A percentile compares a stretch with the other conserved stretches of the same genome.
phyloP scores from a whole-genome alignment of 2,797 vertebrate species.

The Esox lucius region DNA sequence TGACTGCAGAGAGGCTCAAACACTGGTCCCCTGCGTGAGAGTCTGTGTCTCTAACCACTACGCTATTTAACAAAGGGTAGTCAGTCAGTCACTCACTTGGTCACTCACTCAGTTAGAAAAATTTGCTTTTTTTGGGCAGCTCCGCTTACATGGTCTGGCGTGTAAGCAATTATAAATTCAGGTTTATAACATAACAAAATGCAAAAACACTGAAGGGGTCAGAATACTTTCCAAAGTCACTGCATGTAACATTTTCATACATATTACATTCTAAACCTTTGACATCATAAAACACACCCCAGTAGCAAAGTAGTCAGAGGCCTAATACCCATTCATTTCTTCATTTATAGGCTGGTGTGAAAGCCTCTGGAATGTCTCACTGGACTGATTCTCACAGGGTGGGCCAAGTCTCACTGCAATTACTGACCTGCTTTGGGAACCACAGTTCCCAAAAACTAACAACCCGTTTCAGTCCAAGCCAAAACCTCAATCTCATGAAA shows the following conservation, averaged over 20 bases:
- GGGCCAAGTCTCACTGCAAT: constrained; percentile 25
- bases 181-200: too few species aligned
- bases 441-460: constrained; percentile 9
- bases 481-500: constrained; percentile 14
- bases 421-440: constrained; percentile 18
- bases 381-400: constrained; percentile 29
- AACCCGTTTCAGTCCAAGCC: not conserved
- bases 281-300: not conserved
- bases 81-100: too few species aligned
- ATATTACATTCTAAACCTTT: not conserved
- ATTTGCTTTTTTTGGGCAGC: too few species aligned
- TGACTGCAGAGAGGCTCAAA: too few species aligned
- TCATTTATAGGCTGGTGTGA: constrained; percentile 70
- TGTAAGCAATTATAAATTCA: too few species aligned
- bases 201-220: too few species aligned
- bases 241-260: not conserved
- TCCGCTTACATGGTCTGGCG: too few species aligned
- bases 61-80: too few species aligned
- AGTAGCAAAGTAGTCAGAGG: constrained; percentile 35
- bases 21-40: too few species aligned
- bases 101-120: too few species aligned
- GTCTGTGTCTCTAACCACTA: too few species aligned
- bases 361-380: constrained; percentile 69
- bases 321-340: constrained; percentile 24
- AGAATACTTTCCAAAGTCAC: too few species aligned